Conservation (phyloP, 2,888 invertebrate genomes). For the Lamellibrachia satsuma region DNA sequence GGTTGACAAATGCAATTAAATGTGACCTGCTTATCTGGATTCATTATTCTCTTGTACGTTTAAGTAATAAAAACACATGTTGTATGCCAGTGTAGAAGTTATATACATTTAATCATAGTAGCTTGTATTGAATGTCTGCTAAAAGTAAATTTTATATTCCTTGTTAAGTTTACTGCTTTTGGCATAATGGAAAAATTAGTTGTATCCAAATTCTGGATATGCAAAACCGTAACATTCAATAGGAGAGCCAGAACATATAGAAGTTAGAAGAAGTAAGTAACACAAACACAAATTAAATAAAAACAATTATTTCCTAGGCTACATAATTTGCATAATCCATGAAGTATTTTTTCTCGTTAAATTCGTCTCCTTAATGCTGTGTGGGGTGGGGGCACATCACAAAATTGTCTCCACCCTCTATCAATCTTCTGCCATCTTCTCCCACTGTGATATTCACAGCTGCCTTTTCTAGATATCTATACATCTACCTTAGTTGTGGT, state of each 20-base stretch:
- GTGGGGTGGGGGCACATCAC: background rate
- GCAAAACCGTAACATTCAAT: background rate
- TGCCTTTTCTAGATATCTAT: too few species aligned
- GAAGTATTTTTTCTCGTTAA: background rate
- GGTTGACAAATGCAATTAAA: background rate
- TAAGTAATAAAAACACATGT: background rate
- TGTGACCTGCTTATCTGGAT: background rate
- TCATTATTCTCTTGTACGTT: background rate
- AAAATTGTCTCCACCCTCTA: background rate
- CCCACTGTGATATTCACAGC: too few species aligned
- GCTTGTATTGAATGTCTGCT: background rate
- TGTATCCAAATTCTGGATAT: background rate
- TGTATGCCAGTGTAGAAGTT: background rate
- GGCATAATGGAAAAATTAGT: background rate
- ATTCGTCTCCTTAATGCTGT: background rate
- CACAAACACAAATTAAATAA: background rate
- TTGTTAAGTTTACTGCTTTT: background rate
- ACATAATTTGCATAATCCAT: background rate
- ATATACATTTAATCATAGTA: background rate
- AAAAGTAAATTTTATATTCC: background rate
- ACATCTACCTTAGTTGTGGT: too few species aligned
- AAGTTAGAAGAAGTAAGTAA: background rate
- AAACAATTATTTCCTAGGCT: background rate
- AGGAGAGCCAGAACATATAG: background rate
- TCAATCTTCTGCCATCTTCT: too few species aligned